These are phyloP conservation scores for Spatulosminthurus flaviceps DNA, from an alignment of 2,888 invertebrate species.

Conservation along the genomic window DNA sequence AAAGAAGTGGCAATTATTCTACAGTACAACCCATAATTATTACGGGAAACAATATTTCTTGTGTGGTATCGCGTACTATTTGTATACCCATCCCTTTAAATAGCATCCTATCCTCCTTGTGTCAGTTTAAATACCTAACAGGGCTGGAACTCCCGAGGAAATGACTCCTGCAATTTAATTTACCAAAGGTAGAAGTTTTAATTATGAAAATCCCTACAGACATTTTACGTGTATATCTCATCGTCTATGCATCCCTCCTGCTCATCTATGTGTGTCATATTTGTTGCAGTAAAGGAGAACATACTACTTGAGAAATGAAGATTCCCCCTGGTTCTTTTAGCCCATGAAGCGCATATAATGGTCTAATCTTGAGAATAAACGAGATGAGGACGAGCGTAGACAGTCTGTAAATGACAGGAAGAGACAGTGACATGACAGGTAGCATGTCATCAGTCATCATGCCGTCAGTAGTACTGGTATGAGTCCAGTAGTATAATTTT, in stretches of 20 bases:
- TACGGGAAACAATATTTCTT: too few relatives aligned
- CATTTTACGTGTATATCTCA: too few relatives aligned
- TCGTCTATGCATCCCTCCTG: too few relatives aligned
- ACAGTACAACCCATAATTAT: too few relatives aligned
- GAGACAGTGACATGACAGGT: conserved; percentile 40
- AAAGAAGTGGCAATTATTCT: too few relatives aligned
- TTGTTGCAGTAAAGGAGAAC: too few relatives aligned
- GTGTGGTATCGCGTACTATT: too few relatives aligned
- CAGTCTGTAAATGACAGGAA: conserved; percentile 27
- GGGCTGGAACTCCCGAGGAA: neutral
- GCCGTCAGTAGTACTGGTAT: conserved; percentile 11
- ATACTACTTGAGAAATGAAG: conserved; percentile 5
- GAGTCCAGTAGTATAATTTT: too few relatives aligned
- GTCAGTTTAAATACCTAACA: too few relatives aligned
- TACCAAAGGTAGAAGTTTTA: neutral
- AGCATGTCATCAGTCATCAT: conserved; percentile 44
- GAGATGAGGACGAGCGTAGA: conserved; percentile 13
- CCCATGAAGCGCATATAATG: neutral
- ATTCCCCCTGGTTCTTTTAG: neutral
- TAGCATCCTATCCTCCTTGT: too few relatives aligned
- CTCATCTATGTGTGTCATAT: neutral
- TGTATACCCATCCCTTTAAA: too few relatives aligned
- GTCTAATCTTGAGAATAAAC: conserved; percentile 14
- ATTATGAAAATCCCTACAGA: neutral
- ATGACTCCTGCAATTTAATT: conserved; percentile 19